Evolutionary conservation across 2,888 invertebrate genomes (phyloP), one percentile per base, ranked within the genome.

Genomic region (Serripes groenlandicus): DNA sequence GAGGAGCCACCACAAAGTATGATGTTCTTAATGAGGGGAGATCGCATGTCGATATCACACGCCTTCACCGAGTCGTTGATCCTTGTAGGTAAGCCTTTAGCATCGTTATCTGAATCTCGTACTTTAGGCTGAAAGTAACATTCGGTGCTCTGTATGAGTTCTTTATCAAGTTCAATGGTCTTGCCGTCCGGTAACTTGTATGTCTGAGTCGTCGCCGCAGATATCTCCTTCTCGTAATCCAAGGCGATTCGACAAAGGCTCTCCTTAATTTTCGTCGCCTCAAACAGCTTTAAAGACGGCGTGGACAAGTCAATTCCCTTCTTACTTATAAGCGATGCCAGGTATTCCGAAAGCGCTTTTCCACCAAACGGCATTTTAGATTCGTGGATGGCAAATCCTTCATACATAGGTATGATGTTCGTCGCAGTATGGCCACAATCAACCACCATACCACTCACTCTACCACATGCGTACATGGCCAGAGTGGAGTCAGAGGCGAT

Each of bases 401-500:
- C 73, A 26, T 37, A 60, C 7, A 73, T 42, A 3, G 73, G 73
- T 7, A 73, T 62, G 11, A 73, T 23, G 30, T 73, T 34, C 5
- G 60, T 73, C 3, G 37, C 34, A 26, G 60, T 15, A 30, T 73
- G 60, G 7, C 73, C 73, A 18, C 37, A 28, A 28, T 60, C 60
- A 11, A 73, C 60, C 21, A 73, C 32, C 60, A 30, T 35, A 30
- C 42, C 73, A 1, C 26, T 73, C 28, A 73, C n/a, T 11, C 73
- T 56, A 23, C 73, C 73, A 37, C 35, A 42, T 15, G 73, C 58
- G 30, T 73, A 73, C 73, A 62, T 5, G 4, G 42, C 73, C 26
- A 73, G n/a, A 26, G 49, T 42, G 3, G 73, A 37, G 35, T 60
- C 35, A 28, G 42, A 58, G 85, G 99, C 99, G 90, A 99, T 99